Base-by-base conservation (phyloP, 2,113 vertebrate genomes). In the Sorex araneus region DNA sequence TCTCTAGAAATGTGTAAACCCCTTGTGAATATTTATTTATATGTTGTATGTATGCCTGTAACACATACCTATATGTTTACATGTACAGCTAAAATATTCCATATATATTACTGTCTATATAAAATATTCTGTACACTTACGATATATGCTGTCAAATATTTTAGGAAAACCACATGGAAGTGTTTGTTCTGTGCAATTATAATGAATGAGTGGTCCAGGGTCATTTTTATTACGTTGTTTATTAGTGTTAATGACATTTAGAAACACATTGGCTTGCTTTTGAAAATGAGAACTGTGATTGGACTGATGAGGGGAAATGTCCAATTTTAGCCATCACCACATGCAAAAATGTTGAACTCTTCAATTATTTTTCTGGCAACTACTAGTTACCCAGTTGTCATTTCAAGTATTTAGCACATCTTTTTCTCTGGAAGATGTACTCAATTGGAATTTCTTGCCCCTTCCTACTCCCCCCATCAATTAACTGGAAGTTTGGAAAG, bases 81-180 rank as follows among this genome's bases (percentile, higher is more conserved):
- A 8, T 25, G 0, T 1, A 0, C 0, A 7, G 16, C 32, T 21
- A 11, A 0, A 73, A 67, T 32, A 30, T 57, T 74, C 75, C 12
- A 71, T 21, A 50, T 34, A 40, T 1, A 2, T 23, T 0, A 0
- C 0, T 0, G 8, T 30, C 57, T 28, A 16, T 1, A 66, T 16
- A 81, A 73, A 92, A 69, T 87, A 12, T 63, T 50, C 57, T 25
- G 32, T 16, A 9, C 10, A 54, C 71, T 57, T 78, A 34, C 74
- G 63, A 69, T 50, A 60, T 0, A 45, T 19, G 18, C 34, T 36
- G 3, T 54, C 12, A 64, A 95, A 94, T 81, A 73, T 87, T 43
- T 30, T 84, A 57, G 2, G 32, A 87, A 79, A 40, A 54, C 36
- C 27, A 57, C 84, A 43, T 80, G 32, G 64, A n/a, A 36, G 19